Base-by-base conservation (phyloP, 2,888 invertebrate genomes). In the Drosophila kuntzei region DNA sequence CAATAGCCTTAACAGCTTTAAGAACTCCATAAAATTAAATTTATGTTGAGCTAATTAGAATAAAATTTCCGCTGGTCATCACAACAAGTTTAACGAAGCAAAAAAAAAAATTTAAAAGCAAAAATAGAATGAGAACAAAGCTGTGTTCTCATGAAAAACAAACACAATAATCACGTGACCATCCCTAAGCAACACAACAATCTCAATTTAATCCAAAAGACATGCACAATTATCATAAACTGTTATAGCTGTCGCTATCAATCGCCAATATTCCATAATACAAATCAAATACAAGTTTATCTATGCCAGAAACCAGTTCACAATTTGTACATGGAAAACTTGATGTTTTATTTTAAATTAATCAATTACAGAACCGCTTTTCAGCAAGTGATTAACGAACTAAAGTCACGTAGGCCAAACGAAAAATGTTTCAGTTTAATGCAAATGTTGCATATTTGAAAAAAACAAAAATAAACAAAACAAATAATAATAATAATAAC, bases 321-420 rank as follows among this genome's bases (percentile, higher is more conserved):
- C 20, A 43, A 47, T 29, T 44, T 36, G n/a, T 36, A 32, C 34
- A 25, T 51, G 74, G 57, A 80, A 86, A 82, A 77, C 75, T 65
- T 39, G 63, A 25, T 54, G 25, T 57, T 80, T 72, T 80, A 44
- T 49, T 63, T 50, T 25, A 58, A 71, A 22, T 36, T 36, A 60
- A 67, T 51, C 50, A 47, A 53, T 55, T 54, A 61, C 61, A 71
- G 77, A 83, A 76, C 73, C 53, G 67, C 70, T 76, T 72, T 65
- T 50, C 51, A 47, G 41, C 46, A 25, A 37, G 36, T 22, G 53
- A 20, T 51, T 27, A 32, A 55, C 25, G 27, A 54, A 49, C 55
- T 58, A 29, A n/a, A 59, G 82, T 89, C 82, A 83, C 89, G 82
- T 83, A 83, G 86, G 69, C 82, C 82, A 69, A 32, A 54, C 9